Base-by-base conservation (phyloP, 1,140 invertebrate species). In the Epicauta chinensis region DNA sequence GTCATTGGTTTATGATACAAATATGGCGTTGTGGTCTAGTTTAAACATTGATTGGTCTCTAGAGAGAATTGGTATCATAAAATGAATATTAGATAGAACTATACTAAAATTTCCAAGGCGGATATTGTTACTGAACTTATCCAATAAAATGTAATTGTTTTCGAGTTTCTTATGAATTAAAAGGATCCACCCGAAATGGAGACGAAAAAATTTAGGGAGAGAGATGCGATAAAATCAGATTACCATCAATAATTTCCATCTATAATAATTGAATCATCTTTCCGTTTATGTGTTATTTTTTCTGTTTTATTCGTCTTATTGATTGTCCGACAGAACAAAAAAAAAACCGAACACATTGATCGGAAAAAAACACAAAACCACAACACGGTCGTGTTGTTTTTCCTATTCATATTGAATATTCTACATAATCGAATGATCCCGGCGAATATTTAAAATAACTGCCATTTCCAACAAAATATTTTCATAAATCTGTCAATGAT, bases 401-500 rank as follows among this genome's bases (percentile, higher is more conserved):
- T 65, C 62, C n/a, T n/a, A n/a, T 62, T 61, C n/a, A n/a, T 23
- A 23, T 23, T 48, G 55, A 56, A 49, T 58, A 64, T 23, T 69
- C 63, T 69, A 64, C 68, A 70, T 70, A 70, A 70, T 70, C 65
- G 60, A 67, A 70, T 70, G 65, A 70, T 63, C 63, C 58, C 61
- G 58, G 42, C 58, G 68, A 68, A 68, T 69, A 66, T 70, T 70
- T 68, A 65, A 66, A 67, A 68, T 69, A 69, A 69, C 68, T 64
- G 65, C 64, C 66, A 61, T 62, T 64, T 51, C 68, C 50, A 60
- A 67, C 68, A 70, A 70, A n/a, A 70, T 70, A 70, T 70, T 70
- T 70, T 70, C 68, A 70, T 70, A 70, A 70, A 70, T 70, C 68
- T 70, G 68, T 68, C 68, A 69, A 64, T 59, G 63, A 60, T 68